A percentile compares a stretch with the other conserved stretches of the same genome.
Evolutionary conservation across 2,888 invertebrate species (phyloP).

Genomic region (Electrophaes corylata): DNA sequence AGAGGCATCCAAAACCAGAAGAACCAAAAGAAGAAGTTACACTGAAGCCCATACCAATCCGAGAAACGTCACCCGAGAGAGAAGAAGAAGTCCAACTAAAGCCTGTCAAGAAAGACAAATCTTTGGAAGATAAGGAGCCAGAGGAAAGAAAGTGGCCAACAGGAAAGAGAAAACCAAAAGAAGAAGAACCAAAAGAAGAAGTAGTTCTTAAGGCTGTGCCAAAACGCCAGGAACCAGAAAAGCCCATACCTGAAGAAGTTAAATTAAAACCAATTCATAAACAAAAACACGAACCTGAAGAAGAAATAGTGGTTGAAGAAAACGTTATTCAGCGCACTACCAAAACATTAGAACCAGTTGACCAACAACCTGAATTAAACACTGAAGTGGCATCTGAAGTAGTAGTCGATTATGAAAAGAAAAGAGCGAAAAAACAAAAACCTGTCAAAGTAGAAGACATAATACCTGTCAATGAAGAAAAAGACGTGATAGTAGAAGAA

Average conservation of each 20-base stretch:
- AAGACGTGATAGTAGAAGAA: conserved; percentile 20
- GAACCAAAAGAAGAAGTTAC: conserved; percentile 44
- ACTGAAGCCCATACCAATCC: conserved; percentile 43
- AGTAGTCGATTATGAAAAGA: conserved; percentile 59
- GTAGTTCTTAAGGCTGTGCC: conserved; percentile 75
- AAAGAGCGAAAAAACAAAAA: conserved; percentile 42
- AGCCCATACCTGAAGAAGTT: conserved; percentile 74
- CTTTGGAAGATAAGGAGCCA: conserved; percentile 52
- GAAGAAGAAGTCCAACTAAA: conserved; percentile 46
- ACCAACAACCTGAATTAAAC: conserved; percentile 70
- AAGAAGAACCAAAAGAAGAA: conserved; percentile 59
- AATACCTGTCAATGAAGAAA: conserved; percentile 18
- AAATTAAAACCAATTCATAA: conserved; percentile 64
- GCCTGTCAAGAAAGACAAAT: conserved; percentile 49
- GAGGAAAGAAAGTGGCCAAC: conserved; percentile 52
- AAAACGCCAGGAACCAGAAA: conserved; percentile 63
- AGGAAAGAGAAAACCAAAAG: conserved; percentile 56
- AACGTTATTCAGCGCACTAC: conserved; percentile 48
- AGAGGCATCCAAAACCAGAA: conserved; percentile 42
- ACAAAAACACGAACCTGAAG: conserved; percentile 57
- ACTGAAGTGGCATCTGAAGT: conserved; percentile 65
- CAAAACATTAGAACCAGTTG: conserved; percentile 49
- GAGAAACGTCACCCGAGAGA: conserved; percentile 31
- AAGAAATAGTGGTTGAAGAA: conserved; percentile 69
- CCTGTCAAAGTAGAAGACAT: conserved; percentile 41